Base-by-base conservation (phyloP, 1,140 invertebrate genomes). In the Micrasema minimum region DNA sequence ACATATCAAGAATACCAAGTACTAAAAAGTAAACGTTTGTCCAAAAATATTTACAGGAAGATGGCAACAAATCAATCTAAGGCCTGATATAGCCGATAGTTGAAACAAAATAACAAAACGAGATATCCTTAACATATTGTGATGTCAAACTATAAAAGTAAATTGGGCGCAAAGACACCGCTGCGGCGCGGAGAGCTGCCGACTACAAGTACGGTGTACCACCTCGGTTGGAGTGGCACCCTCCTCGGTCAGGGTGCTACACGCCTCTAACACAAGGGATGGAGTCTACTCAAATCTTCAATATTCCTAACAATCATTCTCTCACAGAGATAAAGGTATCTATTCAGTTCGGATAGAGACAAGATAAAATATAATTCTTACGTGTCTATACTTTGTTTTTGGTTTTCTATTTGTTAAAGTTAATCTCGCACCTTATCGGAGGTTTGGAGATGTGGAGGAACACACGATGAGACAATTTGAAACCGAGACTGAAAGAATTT, bases 311-410 rank as follows among this genome's bases (percentile, higher is more conserved):
- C 68, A 55, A 68, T 74, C 72, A 68, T 65, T 71, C 69, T 74
- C 72, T 71, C 68, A 65, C 55, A 71, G 72, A 71, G 62, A 71
- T 71, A 69, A 59, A 71, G 73, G 69, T 71, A 69, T 70, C 73
- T 69, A 71, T 71, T 71, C 73, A 71, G 73, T 75, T 71, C 73
- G 43, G 73, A 75, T 71, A 69, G 51, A 71, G 73, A 75, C 61
- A 72, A 75, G 71, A 75, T 75, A 65, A 71, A 55, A 72, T 72
- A 74, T 31, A 31, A 31, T 70, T 74, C 72, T 74, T 74, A 74
- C 55, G 62, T 70, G 59, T 53, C 72, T 74, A 74, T 67, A 70
- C 37, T 64, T 74, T 71, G 53, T 61, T 69, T 74, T 74, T 74
- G 68, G 69, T 74, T 71, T 74, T 68, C 41, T 43, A 66, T 67